Base-by-base conservation (phyloP, 1,140 invertebrate species). In the Euwallacea similis region DNA sequence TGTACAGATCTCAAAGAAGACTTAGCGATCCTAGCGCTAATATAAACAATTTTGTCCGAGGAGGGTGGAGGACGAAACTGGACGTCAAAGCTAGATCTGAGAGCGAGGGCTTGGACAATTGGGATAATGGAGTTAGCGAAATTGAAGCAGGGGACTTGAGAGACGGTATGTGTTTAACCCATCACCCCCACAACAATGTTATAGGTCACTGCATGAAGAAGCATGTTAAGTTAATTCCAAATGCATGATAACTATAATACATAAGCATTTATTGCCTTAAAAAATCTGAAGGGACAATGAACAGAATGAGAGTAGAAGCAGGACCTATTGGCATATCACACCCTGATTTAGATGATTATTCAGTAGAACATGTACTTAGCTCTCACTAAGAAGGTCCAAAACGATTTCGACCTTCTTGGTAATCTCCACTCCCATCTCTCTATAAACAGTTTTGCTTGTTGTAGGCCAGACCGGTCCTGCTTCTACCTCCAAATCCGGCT, bases 11-110 rank as follows among this genome's bases (percentile, higher is more conserved):
- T 74, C 92, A 97, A 83, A 87, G 96, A 61, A 87, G 95, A 50
- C 87, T 97, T 73, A 97, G 95, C 79, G 96, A 98, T 84, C 95
- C 96, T 3, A 96, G 94, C 81, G 90, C 93, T 11, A 96, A 96
- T 83, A 84, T 97, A n/a, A 93, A 94, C 79, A 93, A 92, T 78
- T 96, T 93, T 79, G 89, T 93, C 8, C 88, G 93, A 43, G 91
- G 93, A 68, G 90, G 91, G 0, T 93, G 91, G 91, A 88, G 88
- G 76, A 89, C 89, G 1, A 85, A 84, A 59, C 79, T 85, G 62
- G 82, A 83, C 69, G 82, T 84, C 8, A 94, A 94, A 82, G 93
- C 94, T 53, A 88, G 94, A 72, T 97, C 95, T 10, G 95, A 97
- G 83, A 94, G 94, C 80, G 95, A 96, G 83, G 91, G 93, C 7